These are phyloP conservation scores for Pseudomyrmex cubaensis DNA, from an alignment of 1,140 invertebrate species.

Conservation along the genomic window DNA sequence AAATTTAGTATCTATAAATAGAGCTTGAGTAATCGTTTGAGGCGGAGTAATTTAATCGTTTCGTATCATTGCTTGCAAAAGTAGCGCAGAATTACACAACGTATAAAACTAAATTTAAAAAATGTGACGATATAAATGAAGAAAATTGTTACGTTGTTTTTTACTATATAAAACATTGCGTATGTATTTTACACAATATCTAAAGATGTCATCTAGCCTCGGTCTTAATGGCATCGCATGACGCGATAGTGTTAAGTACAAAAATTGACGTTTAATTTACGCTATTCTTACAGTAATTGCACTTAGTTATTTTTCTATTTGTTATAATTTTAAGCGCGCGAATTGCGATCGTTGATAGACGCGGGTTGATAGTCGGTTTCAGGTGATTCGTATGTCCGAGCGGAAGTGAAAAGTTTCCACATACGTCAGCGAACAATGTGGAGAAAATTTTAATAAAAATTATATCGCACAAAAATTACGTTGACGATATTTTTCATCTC, in stretches of 20 bases:
- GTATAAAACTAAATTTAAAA: too few relatives aligned
- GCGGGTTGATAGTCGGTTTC: conserved; percentile 89
- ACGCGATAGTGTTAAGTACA: neutral
- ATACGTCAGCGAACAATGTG: conserved; percentile 86
- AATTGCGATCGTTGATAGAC: conserved; percentile 86
- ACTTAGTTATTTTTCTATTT: neutral
- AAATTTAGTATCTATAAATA: too few relatives aligned
- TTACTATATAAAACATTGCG: too few relatives aligned
- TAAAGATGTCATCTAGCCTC: too few relatives aligned
- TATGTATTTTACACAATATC: too few relatives aligned
- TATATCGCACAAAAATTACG: neutral
- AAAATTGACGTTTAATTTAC: neutral
- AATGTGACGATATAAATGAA: too few relatives aligned
- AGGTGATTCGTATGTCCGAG: conserved; percentile 90
- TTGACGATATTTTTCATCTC: neutral
- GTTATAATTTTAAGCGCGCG: conserved; percentile 83
- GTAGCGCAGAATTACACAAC: too few relatives aligned
- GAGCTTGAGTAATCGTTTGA: too few relatives aligned
- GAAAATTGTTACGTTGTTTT: too few relatives aligned
- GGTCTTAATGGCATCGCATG: neutral
- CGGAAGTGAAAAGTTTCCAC: conserved; percentile 88
- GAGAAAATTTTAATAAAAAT: conserved; percentile 65
- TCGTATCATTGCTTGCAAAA: too few relatives aligned
- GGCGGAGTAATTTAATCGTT: too few relatives aligned
- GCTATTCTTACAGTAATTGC: neutral